Percentiles rank a stretch among this genome's conserved stretches.
Conservation (phyloP, 2,797 vertebrate species). For the Vespertilio murinus region DNA sequence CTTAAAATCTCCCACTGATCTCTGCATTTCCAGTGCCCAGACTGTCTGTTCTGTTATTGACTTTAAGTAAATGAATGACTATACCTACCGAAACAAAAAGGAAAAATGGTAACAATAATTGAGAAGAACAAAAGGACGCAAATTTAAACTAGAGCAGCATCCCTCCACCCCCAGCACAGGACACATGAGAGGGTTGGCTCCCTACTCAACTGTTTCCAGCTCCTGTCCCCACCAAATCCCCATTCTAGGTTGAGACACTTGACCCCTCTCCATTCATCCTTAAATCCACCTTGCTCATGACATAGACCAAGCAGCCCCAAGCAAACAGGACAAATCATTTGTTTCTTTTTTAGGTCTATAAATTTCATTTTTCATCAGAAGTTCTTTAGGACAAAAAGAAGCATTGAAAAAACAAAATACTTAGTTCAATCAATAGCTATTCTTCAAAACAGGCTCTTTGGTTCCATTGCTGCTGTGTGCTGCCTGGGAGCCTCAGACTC, state of each 20-base stretch:
- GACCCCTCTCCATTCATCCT: not conserved
- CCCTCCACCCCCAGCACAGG: fast-evolving
- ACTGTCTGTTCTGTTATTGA: not conserved
- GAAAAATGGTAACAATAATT: not conserved
- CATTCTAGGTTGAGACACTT: not conserved
- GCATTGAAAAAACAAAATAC: not conserved
- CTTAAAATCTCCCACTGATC: not conserved
- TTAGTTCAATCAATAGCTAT: not conserved
- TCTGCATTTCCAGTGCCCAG: not conserved
- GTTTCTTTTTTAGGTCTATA: not conserved
- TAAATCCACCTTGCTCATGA: not conserved
- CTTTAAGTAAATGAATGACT: not conserved
- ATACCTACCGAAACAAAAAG: not conserved
- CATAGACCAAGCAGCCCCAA: not conserved
- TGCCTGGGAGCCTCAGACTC: not conserved
- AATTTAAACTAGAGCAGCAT: not conserved
- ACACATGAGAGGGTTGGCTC: not conserved
- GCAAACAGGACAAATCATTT: not conserved
- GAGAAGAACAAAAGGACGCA: not conserved
- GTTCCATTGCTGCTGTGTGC: not conserved
- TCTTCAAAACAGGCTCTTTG: not conserved
- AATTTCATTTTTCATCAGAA: not conserved
- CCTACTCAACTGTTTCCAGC: not conserved
- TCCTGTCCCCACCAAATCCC: fast-evolving
- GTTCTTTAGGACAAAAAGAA: not conserved